phyloP scores from a whole-genome alignment of 1,140 invertebrate species.

The Drosophila sechellia region DNA sequence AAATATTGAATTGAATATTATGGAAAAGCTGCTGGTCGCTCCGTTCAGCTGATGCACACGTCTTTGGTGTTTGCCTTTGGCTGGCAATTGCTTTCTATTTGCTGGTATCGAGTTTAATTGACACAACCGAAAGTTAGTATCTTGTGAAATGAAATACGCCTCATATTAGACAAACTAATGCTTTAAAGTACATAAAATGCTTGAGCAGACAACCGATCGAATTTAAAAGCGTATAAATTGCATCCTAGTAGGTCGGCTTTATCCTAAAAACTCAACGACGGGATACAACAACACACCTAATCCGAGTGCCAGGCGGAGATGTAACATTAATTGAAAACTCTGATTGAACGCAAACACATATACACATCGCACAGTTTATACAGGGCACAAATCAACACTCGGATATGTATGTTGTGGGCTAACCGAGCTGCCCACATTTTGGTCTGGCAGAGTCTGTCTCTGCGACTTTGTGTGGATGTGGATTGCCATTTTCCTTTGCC shows the following conservation, averaged over 20 bases:
- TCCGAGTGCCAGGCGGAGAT: constrained; percentile 31
- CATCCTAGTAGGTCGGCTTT: too few relatives aligned
- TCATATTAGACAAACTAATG: too few relatives aligned
- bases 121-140: constrained; percentile 21
- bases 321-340: constrained; percentile 75
- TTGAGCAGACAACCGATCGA: too few relatives aligned
- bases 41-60: constrained; percentile 24
- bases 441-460: constrained; percentile 39
- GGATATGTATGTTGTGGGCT: constrained; percentile 22
- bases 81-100: constrained; percentile 40
- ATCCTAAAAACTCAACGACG: background rate
- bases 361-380: constrained; percentile 2
- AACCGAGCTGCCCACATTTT: constrained; percentile 51
- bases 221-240: too few relatives aligned
- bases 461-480: constrained; percentile 15
- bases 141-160: background rate
- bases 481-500: constrained; percentile 15
- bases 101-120: constrained; percentile 44
- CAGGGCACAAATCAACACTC: constrained; percentile 25
- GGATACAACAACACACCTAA: constrained; percentile 28
- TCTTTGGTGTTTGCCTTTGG: constrained; percentile 29
- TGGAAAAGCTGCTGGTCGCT: constrained; percentile 56
- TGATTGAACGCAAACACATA: constrained; percentile 51
- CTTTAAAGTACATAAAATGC: background rate
- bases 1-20: constrained; percentile 84